Conservation (phyloP, 2,888 invertebrate species). For the Andrena fulva region DNA sequence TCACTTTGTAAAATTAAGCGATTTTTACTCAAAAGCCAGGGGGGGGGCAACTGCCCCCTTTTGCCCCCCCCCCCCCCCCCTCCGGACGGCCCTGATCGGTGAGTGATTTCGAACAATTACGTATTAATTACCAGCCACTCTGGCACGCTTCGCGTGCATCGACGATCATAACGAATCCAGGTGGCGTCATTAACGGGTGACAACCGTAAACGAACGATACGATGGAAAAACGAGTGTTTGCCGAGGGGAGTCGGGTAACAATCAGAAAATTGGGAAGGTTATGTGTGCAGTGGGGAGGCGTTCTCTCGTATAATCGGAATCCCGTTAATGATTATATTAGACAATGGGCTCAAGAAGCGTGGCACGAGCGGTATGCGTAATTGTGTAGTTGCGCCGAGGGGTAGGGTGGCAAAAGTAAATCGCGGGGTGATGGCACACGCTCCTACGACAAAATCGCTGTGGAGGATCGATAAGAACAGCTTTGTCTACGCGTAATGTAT, state of each 20-base stretch:
- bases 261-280: constrained; percentile 59
- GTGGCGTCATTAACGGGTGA: constrained; percentile 10
- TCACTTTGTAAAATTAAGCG: too few relatives aligned
- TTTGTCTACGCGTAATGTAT: constrained; percentile 42
- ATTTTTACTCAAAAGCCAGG: too few relatives aligned
- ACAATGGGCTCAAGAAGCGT: constrained; percentile 72
- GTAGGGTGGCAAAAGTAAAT: constrained; percentile 68
- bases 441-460: constrained; percentile 58
- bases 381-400: constrained; percentile 62
- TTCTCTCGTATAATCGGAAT: constrained; percentile 72
- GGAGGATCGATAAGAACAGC: constrained; percentile 71
- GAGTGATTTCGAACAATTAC: constrained; percentile 18
- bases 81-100: too few relatives aligned
- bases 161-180: background rate
- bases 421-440: constrained; percentile 60
- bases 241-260: constrained; percentile 18
- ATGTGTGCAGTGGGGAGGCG: constrained; percentile 51
- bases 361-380: constrained; percentile 60
- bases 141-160: background rate
- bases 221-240: background rate
- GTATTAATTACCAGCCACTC: constrained; percentile 10
- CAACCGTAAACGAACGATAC: background rate
- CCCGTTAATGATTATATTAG: constrained; percentile 74
- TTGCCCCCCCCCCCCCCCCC: too few relatives aligned
- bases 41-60: too few relatives aligned